Percentiles rank a stretch among this genome's conserved stretches.
Evolutionary conservation across 2,113 vertebrate genomes (phyloP).

Genomic region (Ramphastos sulfuratus): DNA sequence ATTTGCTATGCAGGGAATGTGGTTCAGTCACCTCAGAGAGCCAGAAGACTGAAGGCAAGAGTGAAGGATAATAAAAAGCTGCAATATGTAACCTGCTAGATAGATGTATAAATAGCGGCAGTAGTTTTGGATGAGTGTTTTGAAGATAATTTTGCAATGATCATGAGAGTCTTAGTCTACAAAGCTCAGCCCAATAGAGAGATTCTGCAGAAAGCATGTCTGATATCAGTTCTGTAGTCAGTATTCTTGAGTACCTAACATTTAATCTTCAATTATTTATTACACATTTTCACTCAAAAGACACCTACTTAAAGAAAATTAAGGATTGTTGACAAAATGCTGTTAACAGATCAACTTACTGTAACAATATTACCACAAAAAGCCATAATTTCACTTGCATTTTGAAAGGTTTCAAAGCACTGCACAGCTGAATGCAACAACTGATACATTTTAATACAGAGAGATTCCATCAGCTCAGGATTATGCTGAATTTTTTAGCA

Average conservation of each 20-base stretch:
- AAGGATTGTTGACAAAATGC: not conserved
- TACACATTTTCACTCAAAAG: not conserved
- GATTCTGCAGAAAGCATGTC: not conserved
- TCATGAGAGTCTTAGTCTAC: not conserved
- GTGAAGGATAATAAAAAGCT: not conserved
- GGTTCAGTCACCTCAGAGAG: not conserved
- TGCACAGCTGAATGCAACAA: not conserved
- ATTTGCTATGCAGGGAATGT: not conserved
- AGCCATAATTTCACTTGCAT: not conserved
- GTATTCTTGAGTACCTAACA: not conserved
- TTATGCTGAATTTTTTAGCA: not conserved
- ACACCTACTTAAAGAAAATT: not conserved
- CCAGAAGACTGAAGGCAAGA: not conserved
- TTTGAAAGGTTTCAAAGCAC: not conserved
- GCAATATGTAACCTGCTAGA: not conserved
- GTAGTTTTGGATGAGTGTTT: not conserved
- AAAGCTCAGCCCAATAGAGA: not conserved
- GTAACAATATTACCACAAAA: not conserved
- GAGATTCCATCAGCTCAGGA: not conserved
- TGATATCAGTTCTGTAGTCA: not conserved
- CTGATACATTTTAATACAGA: not conserved
- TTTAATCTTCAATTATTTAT: not conserved
- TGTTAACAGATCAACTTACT: not conserved
- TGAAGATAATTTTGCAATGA: not conserved
- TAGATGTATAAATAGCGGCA: not conserved